These are phyloP conservation scores for Melinaea menophilus DNA, from an alignment of 2,888 invertebrate genomes.

Conservation along the genomic window DNA sequence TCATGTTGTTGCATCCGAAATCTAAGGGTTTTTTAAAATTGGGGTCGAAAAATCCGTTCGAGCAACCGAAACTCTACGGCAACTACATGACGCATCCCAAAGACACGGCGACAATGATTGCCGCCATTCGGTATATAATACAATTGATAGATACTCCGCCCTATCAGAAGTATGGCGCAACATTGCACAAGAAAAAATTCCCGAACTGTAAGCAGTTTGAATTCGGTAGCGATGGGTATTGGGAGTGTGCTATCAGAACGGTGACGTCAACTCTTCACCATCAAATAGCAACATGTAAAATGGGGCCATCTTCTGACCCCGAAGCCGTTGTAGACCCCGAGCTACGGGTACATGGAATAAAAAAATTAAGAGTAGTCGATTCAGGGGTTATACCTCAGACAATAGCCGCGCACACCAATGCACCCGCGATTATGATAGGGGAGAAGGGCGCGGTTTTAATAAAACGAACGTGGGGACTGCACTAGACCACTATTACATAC, in stretches of 20 bases:
- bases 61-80: slow-evolving; percentile 82
- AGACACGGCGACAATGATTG: slow-evolving; percentile 79
- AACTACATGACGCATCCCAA: slow-evolving; percentile 82
- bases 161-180: slow-evolving; percentile 79
- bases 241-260: slow-evolving; percentile 81
- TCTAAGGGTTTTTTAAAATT: slow-evolving; percentile 82
- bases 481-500: slow-evolving; percentile 9
- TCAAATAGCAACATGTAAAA: slow-evolving; percentile 83
- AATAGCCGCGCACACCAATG: slow-evolving; percentile 81
- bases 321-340: slow-evolving; percentile 81
- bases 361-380: slow-evolving; percentile 81
- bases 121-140: slow-evolving; percentile 77
- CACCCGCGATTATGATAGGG: slow-evolving; percentile 83
- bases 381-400: slow-evolving; percentile 83
- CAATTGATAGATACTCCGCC: slow-evolving; percentile 76
- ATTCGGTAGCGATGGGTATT: slow-evolving; percentile 80
- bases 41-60: slow-evolving; percentile 79
- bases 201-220: slow-evolving; percentile 73
- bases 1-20: slow-evolving; percentile 79
- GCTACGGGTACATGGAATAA: slow-evolving; percentile 79
- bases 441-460: slow-evolving; percentile 84
- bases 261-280: slow-evolving; percentile 82
- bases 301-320: slow-evolving; percentile 79
- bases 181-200: slow-evolving; percentile 71
- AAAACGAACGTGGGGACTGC: slow-evolving; percentile 67